Percentiles rank a stretch among this genome's conserved stretches.
Conservation (phyloP, 2,113 vertebrate genomes). For the Sinosuthora webbiana region DNA sequence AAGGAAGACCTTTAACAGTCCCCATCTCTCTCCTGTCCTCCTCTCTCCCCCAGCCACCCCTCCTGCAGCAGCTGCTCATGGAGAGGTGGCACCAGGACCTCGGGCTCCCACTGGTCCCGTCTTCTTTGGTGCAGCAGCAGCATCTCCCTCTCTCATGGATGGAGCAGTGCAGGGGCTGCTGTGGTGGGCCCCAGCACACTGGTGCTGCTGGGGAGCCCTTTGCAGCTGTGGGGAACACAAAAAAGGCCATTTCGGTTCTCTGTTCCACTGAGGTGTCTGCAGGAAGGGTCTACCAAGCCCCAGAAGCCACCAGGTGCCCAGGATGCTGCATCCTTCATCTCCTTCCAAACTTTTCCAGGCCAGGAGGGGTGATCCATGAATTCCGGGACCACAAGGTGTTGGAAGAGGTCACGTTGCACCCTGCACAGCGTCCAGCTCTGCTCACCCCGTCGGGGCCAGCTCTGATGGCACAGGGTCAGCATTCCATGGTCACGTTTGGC, state of each 20-base stretch:
- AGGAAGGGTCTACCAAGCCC: neutral
- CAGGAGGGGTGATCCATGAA: fast-evolving
- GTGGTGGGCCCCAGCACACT: fast-evolving
- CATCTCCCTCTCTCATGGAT: neutral
- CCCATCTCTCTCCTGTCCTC: neutral
- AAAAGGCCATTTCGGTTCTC: neutral
- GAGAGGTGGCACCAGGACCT: neutral
- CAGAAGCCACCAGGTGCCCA: neutral
- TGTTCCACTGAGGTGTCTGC: neutral
- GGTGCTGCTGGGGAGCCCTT: fast-evolving
- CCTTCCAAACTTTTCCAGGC: neutral
- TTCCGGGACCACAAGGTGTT: neutral
- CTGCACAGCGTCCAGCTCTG: neutral
- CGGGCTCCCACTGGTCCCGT: neutral
- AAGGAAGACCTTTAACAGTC: neutral
- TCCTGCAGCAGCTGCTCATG: neutral
- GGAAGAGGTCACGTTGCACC: fast-evolving
- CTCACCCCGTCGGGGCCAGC: fast-evolving
- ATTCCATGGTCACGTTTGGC: fast-evolving
- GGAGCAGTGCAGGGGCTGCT: neutral
- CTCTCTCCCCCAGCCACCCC: neutral
- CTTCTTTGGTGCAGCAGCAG: neutral
- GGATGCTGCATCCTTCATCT: neutral
- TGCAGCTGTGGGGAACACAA: neutral
- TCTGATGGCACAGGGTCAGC: fast-evolving